Evolutionary conservation across 2,113 vertebrate genomes (phyloP).

Genomic region (Lamprologus lemairii): DNA sequence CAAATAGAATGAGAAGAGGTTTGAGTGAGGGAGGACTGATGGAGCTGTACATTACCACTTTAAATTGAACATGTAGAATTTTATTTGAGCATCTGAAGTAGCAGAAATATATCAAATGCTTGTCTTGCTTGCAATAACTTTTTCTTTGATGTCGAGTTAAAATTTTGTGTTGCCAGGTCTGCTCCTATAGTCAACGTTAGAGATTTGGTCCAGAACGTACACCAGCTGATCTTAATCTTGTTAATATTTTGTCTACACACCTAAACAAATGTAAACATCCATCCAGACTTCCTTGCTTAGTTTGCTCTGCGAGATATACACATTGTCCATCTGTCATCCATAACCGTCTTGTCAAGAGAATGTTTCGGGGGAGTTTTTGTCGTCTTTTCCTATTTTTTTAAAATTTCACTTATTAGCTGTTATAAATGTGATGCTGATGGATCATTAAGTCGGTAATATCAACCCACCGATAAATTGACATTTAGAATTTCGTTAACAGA

Average conservation of each 20-base stretch:
- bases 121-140: not conserved
- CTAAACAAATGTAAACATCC: not conserved
- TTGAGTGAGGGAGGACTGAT: not conserved
- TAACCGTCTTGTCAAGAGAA: not conserved
- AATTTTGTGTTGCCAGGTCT: not conserved
- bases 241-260: slow-evolving; percentile 10
- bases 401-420: not conserved
- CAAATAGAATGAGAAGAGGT: not conserved
- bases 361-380: not conserved
- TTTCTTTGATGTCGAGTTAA: not conserved
- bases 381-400: accelerated
- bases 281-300: not conserved
- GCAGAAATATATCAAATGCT: not conserved
- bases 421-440: not conserved
- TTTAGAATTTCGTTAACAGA: not conserved
- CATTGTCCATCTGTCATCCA: not conserved
- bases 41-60: not conserved
- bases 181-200: not conserved
- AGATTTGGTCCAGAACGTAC: not conserved
- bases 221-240: slow-evolving; percentile 10
- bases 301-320: not conserved
- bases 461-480: not conserved
- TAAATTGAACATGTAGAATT: not conserved
- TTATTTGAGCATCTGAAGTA: not conserved
- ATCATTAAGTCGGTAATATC: not conserved